Evolutionary conservation across 2,888 invertebrate genomes (phyloP).

Genomic region (Polylopha cassiicola): DNA sequence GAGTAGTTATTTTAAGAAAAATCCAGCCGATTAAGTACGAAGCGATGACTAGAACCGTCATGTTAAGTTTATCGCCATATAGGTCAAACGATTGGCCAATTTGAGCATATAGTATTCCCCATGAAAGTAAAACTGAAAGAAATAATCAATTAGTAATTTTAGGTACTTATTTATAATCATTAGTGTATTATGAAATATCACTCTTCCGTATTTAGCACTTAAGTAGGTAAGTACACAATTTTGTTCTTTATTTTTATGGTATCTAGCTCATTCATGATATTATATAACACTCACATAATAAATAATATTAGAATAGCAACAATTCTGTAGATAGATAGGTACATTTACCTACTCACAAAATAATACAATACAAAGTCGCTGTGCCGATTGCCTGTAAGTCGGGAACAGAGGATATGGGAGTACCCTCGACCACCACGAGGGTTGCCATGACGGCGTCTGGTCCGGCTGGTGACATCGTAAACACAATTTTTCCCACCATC

Average conservation of each 20-base stretch:
- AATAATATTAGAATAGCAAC: constrained; percentile 25
- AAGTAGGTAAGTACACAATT: no score
- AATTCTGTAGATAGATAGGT: constrained; percentile 24
- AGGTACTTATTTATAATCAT: background rate
- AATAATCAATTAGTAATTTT: background rate
- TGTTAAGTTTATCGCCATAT: constrained; percentile 81
- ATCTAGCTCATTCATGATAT: no score
- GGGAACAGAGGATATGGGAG: constrained; percentile 85
- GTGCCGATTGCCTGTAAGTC: constrained; percentile 77
- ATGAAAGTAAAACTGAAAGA: constrained; percentile 76
- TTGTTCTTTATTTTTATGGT: no score
- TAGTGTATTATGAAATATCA: no score
- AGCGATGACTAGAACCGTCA: constrained; percentile 80
- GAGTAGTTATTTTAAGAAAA: constrained; percentile 80
- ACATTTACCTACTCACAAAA: constrained; percentile 73
- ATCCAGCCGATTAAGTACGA: constrained; percentile 85
- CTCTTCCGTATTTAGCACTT: no score
- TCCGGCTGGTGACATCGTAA: constrained; percentile 81
- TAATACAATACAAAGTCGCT: constrained; percentile 55
- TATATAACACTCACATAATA: no score
- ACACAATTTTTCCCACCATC: constrained; percentile 82
- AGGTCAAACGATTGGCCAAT: constrained; percentile 80
- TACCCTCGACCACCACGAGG: constrained; percentile 79
- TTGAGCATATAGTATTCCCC: constrained; percentile 82
- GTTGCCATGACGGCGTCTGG: constrained; percentile 79